phyloP scores from a whole-genome alignment of 2,113 vertebrate genomes.

The Nicator chloris region DNA sequence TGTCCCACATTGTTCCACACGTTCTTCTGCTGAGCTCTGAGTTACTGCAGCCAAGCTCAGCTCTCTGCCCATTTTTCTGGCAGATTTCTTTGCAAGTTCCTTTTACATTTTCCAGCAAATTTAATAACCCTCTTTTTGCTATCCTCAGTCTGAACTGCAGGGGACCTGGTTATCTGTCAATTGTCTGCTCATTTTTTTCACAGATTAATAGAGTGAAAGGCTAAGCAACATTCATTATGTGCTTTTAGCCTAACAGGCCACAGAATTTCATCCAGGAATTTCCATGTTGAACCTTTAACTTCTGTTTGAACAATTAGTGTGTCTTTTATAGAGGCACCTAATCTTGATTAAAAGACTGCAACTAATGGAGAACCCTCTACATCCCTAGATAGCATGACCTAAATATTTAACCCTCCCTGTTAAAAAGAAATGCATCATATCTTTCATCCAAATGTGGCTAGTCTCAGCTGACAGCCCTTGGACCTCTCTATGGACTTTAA shows the following conservation, averaged over 20 bases:
- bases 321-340: not conserved
- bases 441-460: slow-evolving; percentile 12
- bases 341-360: slow-evolving; percentile 49
- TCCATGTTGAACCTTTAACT: not conserved
- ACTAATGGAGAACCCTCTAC: not conserved
- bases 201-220: not conserved
- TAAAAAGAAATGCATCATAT: slow-evolving; percentile 23
- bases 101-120: not conserved
- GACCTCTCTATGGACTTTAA: not conserved
- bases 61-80: not conserved
- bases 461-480: not conserved
- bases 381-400: slow-evolving; percentile 23
- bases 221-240: not conserved
- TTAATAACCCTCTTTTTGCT: not conserved
- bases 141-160: not conserved
- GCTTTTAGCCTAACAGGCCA: not conserved
- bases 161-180: not conserved
- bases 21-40: not conserved
- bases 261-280: slow-evolving; percentile 1
- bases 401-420: slow-evolving; percentile 7
- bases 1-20: not conserved
- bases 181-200: not conserved
- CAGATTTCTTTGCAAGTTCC: not conserved
- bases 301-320: slow-evolving; percentile 1
- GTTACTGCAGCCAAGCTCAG: not conserved